Conservation (phyloP, 2,888 invertebrate species). For the Candidula unifasciata region DNA sequence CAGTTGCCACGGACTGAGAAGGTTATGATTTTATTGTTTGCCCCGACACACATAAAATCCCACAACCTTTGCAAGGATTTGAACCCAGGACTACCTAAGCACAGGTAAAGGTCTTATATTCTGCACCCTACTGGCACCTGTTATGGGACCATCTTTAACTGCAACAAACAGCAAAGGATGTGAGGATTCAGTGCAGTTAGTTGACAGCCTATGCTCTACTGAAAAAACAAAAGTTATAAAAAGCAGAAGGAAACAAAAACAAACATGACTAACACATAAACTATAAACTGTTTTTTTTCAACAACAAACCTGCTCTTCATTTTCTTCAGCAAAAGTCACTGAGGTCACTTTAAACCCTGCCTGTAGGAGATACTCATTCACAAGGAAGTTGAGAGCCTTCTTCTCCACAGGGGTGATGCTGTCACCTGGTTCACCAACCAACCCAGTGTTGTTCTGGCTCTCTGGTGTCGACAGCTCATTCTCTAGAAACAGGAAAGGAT, state of each 20-base stretch:
- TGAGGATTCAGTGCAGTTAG: too few relatives aligned
- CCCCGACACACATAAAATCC: too few relatives aligned
- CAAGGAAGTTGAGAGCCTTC: slow-evolving; percentile 89
- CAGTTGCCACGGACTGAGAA: too few relatives aligned
- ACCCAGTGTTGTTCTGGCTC: slow-evolving; percentile 51
- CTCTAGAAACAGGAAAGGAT: slow-evolving; percentile 55
- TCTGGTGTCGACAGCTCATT: slow-evolving; percentile 65
- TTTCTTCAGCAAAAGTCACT: slow-evolving; percentile 93
- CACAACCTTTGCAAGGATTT: too few relatives aligned
- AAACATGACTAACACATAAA: neutral
- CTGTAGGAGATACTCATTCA: slow-evolving; percentile 89
- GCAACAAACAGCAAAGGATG: too few relatives aligned
- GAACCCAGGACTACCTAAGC: too few relatives aligned
- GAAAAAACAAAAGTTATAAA: neutral
- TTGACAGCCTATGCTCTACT: too few relatives aligned
- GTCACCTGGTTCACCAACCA: slow-evolving; percentile 58
- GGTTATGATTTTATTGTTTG: too few relatives aligned
- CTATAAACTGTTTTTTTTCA: neutral
- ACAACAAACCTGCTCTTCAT: slow-evolving; percentile 86
- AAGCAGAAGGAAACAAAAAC: neutral
- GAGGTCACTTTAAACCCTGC: slow-evolving; percentile 91
- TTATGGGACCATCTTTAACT: too few relatives aligned
- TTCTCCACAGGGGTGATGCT: slow-evolving; percentile 88
- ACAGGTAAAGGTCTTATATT: too few relatives aligned
- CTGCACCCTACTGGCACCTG: too few relatives aligned